phyloP scores from a whole-genome alignment of 1,140 invertebrate species.

The Andrena cerasifolii region DNA sequence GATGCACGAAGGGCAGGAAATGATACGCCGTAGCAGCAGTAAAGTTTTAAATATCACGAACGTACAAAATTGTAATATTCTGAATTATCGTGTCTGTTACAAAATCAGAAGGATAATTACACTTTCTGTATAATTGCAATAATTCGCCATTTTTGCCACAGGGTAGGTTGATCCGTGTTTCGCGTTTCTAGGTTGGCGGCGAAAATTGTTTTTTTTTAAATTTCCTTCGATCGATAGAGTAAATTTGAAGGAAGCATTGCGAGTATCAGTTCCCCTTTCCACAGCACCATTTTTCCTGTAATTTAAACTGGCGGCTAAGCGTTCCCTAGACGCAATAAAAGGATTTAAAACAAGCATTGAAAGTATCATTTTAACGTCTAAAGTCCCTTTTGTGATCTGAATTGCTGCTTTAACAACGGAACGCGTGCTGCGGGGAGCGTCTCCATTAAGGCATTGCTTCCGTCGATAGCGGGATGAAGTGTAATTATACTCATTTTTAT shows the following conservation, averaged over 20 bases:
- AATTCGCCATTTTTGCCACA: neutral
- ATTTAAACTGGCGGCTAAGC: conserved; percentile 1
- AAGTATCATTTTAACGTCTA: neutral
- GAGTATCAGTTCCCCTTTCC: neutral
- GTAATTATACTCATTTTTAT: conserved; percentile 13
- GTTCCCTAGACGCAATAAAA: neutral
- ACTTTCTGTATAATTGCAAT: neutral
- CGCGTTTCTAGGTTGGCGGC: too few relatives aligned
- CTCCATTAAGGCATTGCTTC: neutral
- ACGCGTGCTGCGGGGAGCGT: neutral
- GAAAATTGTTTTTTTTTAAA: neutral
- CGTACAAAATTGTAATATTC: too few relatives aligned
- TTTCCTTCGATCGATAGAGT: neutral
- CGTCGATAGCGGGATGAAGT: neutral
- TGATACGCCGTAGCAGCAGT: too few relatives aligned
- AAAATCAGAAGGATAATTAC: too few relatives aligned
- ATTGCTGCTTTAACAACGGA: neutral
- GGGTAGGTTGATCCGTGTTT: neutral
- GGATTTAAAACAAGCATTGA: neutral
- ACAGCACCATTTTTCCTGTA: neutral
- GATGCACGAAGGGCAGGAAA: too few relatives aligned
- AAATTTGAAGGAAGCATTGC: neutral
- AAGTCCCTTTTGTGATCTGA: conserved; percentile 9
- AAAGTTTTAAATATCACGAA: too few relatives aligned
- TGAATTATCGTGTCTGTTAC: too few relatives aligned